phyloP scores from a whole-genome alignment of 1,140 invertebrate species.

The Aphelenchoides besseyi region DNA sequence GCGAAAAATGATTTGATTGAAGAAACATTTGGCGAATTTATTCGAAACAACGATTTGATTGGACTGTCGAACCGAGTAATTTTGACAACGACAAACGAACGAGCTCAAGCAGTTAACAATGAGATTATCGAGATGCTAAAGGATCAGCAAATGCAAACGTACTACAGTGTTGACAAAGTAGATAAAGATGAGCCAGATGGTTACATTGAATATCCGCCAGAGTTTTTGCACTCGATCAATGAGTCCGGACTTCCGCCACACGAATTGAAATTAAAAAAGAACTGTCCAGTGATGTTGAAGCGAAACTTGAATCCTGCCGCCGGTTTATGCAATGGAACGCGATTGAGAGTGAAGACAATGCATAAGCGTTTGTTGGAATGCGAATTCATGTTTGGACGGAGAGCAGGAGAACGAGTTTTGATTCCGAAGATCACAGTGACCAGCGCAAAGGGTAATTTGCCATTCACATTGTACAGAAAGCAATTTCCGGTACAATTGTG shows the following conservation, averaged over 20 bases:
- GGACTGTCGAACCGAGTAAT: constrained; percentile 7
- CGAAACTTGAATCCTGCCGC: constrained; percentile 57
- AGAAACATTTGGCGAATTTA: constrained; percentile 10
- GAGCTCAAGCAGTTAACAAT: background rate
- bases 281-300: constrained; percentile 62
- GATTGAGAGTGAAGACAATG: constrained; percentile 11
- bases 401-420: constrained; percentile 6
- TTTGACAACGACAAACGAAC: background rate
- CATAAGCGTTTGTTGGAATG: background rate
- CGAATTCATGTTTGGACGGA: background rate
- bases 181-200: background rate
- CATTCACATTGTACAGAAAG: too few relatives aligned
- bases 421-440: background rate
- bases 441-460: background rate
- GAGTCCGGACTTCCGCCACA: constrained; percentile 62
- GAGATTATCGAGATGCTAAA: background rate
- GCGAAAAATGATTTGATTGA: constrained; percentile 10
- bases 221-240: too few relatives aligned
- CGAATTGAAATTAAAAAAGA: constrained; percentile 61
- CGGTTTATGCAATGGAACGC: constrained; percentile 42
- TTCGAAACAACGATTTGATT: background rate
- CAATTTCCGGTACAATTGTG: background rate
- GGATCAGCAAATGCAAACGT: background rate
- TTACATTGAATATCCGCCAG: too few relatives aligned
- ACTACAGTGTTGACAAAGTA: background rate